Base-by-base conservation (phyloP, 2,888 invertebrate genomes). In the Nemotelus pantherinus region DNA sequence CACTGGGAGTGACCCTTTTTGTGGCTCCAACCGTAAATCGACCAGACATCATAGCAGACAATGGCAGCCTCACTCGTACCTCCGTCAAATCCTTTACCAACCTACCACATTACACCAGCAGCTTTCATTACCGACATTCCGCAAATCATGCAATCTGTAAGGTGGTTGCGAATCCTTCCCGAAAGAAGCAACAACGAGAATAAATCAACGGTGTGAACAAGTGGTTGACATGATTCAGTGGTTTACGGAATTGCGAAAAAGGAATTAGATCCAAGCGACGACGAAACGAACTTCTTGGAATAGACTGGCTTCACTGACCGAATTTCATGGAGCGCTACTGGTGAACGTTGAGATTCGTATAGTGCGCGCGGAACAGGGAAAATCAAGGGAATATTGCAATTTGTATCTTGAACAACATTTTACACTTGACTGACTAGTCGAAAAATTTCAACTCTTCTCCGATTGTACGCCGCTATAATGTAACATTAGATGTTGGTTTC, bases 191-290 rank as follows among this genome's bases (percentile, higher is more conserved):
- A 25, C 25, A 25, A 41, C 39, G 55, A 70, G 53, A 55, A 55
- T 47, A 70, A 70, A 70, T 70, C 70, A 55, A 70, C 70, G 55
- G 53, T 70, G 70, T 70, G 53, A 53, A 70, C 70, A 70, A 70
- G 70, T 70, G 70, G 70, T 70, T 70, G 70, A 70, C 70, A 70
- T 70, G 70, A 70, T 70, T 70, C 70, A 70, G 70, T 70, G 70
- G 53, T 50, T 70, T 70, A 43, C 70, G 43, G 43, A 53, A 70
- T 55, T 41, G 53, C 43, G 63, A 41, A 5, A 63, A 10, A 63
- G 63, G 4, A 63, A 39, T 25, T 39, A 10, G 41, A 63, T 6
- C 39, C 7, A 41, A 3, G 43, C 4, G 63, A 63, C 4, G 63
- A 41, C 9, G 43, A 10, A 3, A 63, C 39, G 63, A 25, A 25